phyloP scores from a whole-genome alignment of 1,140 invertebrate genomes.

The Platorchestia sp. region DNA sequence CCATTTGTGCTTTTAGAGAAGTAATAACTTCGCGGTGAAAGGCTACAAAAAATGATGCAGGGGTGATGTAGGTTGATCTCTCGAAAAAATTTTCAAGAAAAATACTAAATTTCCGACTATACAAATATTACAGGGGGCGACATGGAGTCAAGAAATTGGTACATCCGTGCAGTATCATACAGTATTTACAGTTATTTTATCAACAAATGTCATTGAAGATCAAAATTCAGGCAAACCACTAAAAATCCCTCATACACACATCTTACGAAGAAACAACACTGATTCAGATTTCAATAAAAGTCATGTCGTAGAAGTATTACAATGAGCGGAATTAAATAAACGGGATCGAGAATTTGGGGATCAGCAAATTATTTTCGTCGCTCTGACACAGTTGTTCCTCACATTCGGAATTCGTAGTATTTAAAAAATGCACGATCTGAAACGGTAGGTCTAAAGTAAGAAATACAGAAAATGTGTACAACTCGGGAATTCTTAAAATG shows the following conservation, averaged over 20 bases:
- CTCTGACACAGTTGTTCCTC: too few species aligned
- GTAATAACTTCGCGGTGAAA: background rate
- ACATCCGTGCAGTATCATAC: background rate
- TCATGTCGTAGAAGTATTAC: background rate
- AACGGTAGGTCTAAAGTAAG: too few species aligned
- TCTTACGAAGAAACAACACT: background rate
- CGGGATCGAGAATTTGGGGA: too few species aligned
- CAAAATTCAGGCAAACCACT: background rate
- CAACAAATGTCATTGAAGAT: background rate
- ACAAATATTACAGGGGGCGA: conserved; percentile 16
- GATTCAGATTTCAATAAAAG: background rate
- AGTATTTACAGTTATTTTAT: background rate
- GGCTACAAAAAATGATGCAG: background rate
- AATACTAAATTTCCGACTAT: background rate
- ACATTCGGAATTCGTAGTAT: too few species aligned
- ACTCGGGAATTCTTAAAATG: too few species aligned
- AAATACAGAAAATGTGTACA: too few species aligned
- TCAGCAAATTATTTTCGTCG: too few species aligned
- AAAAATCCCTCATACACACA: background rate
- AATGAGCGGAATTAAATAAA: background rate
- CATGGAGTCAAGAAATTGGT: background rate
- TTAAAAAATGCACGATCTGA: too few species aligned
- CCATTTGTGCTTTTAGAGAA: background rate
- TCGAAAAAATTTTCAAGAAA: background rate
- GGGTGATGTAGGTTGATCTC: background rate